phyloP scores from a whole-genome alignment of 2,888 invertebrate genomes.

The Tryphoninae sp. region DNA sequence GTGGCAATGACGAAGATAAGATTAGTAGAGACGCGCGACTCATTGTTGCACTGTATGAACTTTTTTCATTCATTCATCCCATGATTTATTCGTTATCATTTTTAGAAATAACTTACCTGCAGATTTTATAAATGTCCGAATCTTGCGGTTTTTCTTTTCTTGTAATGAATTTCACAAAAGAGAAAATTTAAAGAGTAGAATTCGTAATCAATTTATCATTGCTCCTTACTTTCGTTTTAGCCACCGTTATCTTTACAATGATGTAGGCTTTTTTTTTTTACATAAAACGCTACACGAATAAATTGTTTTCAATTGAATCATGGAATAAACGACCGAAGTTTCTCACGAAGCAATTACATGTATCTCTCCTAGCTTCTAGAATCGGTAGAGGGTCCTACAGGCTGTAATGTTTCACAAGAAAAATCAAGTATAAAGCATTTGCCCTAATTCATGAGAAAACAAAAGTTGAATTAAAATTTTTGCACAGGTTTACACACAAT shows the following conservation, averaged over 20 bases:
- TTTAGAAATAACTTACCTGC: neutral
- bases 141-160: conserved; percentile 10
- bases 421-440: too few relatives aligned
- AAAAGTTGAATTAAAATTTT: too few relatives aligned
- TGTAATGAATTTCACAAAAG: conserved; percentile 11
- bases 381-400: too few relatives aligned
- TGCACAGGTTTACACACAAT: too few relatives aligned
- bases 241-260: neutral
- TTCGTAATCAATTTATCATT: conserved; percentile 9
- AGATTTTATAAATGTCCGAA: conserved; percentile 14
- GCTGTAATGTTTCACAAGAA: too few relatives aligned
- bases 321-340: too few relatives aligned
- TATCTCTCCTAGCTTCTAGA: too few relatives aligned
- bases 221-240: neutral
- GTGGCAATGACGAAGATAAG: neutral
- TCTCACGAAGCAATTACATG: too few relatives aligned
- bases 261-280: neutral
- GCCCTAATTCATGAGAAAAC: too few relatives aligned
- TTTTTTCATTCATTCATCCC: neutral
- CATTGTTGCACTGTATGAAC: neutral
- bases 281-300: neutral
- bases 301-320: neutral
- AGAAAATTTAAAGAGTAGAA: conserved; percentile 16
- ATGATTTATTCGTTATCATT: neutral
- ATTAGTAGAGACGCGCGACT: neutral